Percentiles rank a stretch among this genome's conserved stretches.
Conservation (phyloP, 1,140 invertebrate species). For the Drosophila seguyi region DNA sequence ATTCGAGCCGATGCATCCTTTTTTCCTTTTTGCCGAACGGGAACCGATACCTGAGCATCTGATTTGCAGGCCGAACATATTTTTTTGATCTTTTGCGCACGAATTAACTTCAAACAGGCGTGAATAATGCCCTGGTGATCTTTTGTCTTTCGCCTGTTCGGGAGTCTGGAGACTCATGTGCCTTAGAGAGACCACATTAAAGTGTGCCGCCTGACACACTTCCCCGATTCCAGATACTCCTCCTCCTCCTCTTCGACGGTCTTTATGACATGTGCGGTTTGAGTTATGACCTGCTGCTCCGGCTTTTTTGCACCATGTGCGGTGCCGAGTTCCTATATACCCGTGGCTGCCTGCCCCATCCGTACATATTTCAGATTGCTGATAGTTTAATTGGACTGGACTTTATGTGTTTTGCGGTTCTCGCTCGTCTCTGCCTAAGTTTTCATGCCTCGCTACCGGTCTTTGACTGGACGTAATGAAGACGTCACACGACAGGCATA, state of each 20-base stretch:
- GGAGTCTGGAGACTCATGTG: slow-evolving; percentile 61
- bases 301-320: slow-evolving; percentile 53
- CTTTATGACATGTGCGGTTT: slow-evolving; percentile 73
- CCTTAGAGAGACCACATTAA: slow-evolving; percentile 63
- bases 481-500: slow-evolving; percentile 64
- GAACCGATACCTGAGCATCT: slow-evolving; percentile 35
- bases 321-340: slow-evolving; percentile 24
- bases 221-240: slow-evolving; percentile 31
- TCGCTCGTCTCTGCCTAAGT: slow-evolving; percentile 21
- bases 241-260: slow-evolving; percentile 1
- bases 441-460: slow-evolving; percentile 56
- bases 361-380: slow-evolving; percentile 67
- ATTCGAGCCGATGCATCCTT: slow-evolving; percentile 33
- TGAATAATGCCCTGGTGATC: slow-evolving; percentile 72
- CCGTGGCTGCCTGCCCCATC: slow-evolving; percentile 12
- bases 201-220: slow-evolving; percentile 75
- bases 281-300: slow-evolving; percentile 32
- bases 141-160: slow-evolving; percentile 42
- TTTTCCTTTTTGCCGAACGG: background rate
- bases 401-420: slow-evolving; percentile 53
- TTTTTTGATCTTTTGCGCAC: slow-evolving; percentile 59
- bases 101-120: slow-evolving; percentile 74
- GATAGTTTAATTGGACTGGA: slow-evolving; percentile 78
- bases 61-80: slow-evolving; percentile 24
- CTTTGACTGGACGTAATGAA: slow-evolving; percentile 65